phyloP scores from a whole-genome alignment of 2,888 invertebrate genomes.

The Harpalus rubripes region DNA sequence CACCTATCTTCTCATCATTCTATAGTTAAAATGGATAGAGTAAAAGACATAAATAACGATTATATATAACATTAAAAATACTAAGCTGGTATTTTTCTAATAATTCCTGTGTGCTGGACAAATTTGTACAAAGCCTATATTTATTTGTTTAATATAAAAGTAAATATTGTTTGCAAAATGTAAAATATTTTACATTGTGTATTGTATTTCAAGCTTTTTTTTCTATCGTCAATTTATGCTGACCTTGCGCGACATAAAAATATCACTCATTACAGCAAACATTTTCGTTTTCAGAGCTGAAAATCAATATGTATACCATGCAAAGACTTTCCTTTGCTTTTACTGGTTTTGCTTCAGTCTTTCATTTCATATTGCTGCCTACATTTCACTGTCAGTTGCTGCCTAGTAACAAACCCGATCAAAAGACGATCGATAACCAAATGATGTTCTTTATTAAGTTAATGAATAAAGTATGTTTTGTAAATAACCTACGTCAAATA shows the following conservation, averaged over 20 bases:
- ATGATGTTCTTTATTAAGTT: slow-evolving; percentile 6
- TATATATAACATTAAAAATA: too few species aligned
- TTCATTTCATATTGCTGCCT: slow-evolving; percentile 14
- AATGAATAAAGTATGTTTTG: slow-evolving; percentile 33
- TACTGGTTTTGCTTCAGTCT: slow-evolving; percentile 1
- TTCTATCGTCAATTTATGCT: slow-evolving; percentile 22
- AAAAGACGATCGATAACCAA: slow-evolving; percentile 40
- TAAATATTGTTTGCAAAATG: too few species aligned
- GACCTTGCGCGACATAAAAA: slow-evolving; percentile 41
- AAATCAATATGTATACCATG: slow-evolving; percentile 39
- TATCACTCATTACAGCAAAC: slow-evolving; percentile 37
- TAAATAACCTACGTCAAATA: slow-evolving; percentile 8
- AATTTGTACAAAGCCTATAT: too few species aligned
- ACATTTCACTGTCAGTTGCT: slow-evolving; percentile 1
- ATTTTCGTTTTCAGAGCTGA: slow-evolving; percentile 37
- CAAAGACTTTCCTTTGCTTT: slow-evolving; percentile 25
- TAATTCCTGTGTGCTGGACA: too few species aligned
- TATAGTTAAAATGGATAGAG: too few species aligned
- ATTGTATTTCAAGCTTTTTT: background rate
- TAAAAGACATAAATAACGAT: too few species aligned
- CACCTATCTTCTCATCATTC: too few species aligned
- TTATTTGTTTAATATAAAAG: too few species aligned
- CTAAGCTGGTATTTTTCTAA: too few species aligned
- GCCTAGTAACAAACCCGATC: slow-evolving; percentile 28
- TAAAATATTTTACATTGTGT: background rate